A percentile compares a stretch with the other conserved stretches of the same genome.
Conservation (phyloP, 2,113 vertebrate genomes). For the Pachycephala philippinensis region DNA sequence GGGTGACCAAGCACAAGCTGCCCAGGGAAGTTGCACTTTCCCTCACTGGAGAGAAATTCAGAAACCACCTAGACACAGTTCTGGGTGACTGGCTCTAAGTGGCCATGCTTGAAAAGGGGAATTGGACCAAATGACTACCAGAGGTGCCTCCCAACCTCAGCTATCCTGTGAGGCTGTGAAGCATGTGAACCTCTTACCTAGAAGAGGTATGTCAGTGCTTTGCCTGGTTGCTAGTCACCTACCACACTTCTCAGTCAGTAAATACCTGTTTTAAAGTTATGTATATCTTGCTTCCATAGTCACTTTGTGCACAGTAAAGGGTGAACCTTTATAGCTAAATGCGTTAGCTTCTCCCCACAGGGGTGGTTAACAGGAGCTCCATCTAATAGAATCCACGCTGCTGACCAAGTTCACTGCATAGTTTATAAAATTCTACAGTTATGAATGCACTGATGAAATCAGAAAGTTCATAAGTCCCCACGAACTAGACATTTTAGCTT, state of each 20-base stretch:
- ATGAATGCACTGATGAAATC: background rate
- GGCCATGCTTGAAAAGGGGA: background rate
- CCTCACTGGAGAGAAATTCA: background rate
- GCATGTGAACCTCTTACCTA: background rate
- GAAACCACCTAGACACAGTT: background rate
- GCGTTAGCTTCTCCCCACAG: background rate
- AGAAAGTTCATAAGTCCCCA: background rate
- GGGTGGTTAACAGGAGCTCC: background rate
- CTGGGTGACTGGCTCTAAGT: background rate
- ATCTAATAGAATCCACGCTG: background rate
- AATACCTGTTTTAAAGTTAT: background rate
- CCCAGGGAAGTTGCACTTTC: background rate
- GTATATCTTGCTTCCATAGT: background rate
- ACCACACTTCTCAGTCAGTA: background rate
- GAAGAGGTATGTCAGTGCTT: background rate
- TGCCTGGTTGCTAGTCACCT: background rate
- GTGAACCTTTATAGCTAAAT: background rate
- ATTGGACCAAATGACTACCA: background rate
- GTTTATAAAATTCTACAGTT: background rate
- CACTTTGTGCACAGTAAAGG: background rate
- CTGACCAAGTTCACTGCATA: background rate
- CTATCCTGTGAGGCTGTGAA: background rate
- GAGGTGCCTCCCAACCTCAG: background rate
- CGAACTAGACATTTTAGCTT: fast-evolving
- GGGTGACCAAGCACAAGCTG: background rate